Evolutionary conservation across 2,113 vertebrate species (phyloP), one percentile per base, ranked within the genome.

Genomic region (Catagonus wagneri): DNA sequence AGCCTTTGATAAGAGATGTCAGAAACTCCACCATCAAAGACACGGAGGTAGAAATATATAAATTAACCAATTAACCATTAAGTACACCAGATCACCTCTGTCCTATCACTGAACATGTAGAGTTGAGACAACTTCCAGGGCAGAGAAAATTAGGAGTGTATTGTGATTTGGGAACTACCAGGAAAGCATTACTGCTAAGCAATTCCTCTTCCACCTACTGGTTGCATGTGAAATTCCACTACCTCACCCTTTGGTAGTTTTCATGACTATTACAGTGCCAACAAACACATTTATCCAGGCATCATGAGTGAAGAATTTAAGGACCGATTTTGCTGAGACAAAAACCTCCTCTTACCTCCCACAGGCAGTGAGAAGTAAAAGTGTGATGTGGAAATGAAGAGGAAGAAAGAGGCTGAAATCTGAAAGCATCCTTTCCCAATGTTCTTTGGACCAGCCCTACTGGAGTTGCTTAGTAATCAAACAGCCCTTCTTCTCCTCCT

Each of bases 1-100:
- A 34, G 1, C 1, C n/a, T 94, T 72, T 75, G 15, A 54, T 54
- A 87, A 69, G 22, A 36, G 75, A 91, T 89, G 17, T 75, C n/a
- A 91, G 50, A 91, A 94, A 91, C 1, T 80, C 44, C 81, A 39
- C 14, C 20, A 34, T 89, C 89, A 50, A 44, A 90, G n/a, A 72
- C 2, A 68, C 22, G 9, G 20, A 20, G 2, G 14, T 69, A 39
- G 23, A 76, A 92, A 90, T 69, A 58, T 22, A 50, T 36, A 84
- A 89, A 69, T 87, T 87, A 50, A 78, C 10, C 19, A 71, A 60
- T 15, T 56, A 78, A 50, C 79, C 23, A 52, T 15, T 56, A 80
- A 56, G 6, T 19, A 83, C 3, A n/a, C 72, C 34, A 60, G 11
- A 69, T 72, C 25, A 54, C 4, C 88, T 34, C 4, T 44, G 72